Conservation (phyloP, 2,888 invertebrate genomes). For the Torymus texanus region DNA sequence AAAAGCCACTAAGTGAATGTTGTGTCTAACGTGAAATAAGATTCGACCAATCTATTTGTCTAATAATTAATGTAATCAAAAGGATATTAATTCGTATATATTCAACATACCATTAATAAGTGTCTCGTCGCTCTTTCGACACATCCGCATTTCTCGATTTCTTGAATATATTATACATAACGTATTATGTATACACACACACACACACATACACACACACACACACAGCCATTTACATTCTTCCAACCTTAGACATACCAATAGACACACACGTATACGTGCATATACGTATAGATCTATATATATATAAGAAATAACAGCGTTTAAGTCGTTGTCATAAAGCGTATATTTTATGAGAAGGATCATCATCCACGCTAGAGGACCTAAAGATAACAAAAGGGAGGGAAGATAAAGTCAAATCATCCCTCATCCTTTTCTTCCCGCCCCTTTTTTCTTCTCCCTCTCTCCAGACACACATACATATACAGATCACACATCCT, state of each 20-base stretch:
- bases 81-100: constrained; percentile 31
- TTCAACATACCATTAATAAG: constrained; percentile 15
- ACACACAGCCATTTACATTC: background rate
- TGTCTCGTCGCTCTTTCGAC: constrained; percentile 48
- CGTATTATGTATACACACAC: background rate
- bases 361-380: constrained; percentile 12
- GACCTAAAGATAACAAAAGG: background rate
- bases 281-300: background rate
- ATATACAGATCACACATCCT: no score
- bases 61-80: constrained; percentile 59
- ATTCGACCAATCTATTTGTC: constrained; percentile 73
- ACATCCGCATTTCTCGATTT: constrained; percentile 37
- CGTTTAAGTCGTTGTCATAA: constrained; percentile 1
- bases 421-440: constrained; percentile 7
- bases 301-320: background rate
- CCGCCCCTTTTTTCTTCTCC: background rate
- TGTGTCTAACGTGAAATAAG: constrained; percentile 60
- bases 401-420: constrained; percentile 14
- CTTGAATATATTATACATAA: constrained; percentile 16
- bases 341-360: constrained; percentile 34
- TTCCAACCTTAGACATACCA: no score
- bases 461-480: no score
- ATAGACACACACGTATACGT: background rate
- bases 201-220: background rate
- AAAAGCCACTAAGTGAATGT: constrained; percentile 56